A percentile compares a stretch with the other conserved stretches of the same genome.
These are phyloP conservation scores for Varecia variegata DNA, from an alignment of 2,797 vertebrate species.

Conservation along the genomic window DNA sequence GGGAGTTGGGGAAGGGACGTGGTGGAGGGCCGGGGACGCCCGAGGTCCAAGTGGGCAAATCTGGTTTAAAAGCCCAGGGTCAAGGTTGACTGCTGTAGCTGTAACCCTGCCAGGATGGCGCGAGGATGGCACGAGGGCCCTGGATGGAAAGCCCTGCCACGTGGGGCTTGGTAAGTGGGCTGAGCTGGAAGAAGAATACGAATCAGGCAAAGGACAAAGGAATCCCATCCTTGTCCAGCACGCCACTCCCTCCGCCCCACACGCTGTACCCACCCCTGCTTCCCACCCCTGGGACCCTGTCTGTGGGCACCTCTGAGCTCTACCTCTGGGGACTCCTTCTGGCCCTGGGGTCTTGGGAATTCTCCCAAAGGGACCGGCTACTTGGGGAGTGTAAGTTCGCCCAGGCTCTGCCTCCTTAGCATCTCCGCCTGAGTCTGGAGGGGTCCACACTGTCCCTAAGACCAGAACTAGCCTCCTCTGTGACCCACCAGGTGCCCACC, in stretches of 20 bases:
- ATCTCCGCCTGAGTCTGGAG: neutral
- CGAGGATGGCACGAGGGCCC: neutral
- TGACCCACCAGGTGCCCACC: neutral
- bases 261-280: neutral
- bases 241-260: neutral
- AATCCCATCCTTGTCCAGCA: neutral
- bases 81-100: neutral
- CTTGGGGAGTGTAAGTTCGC: neutral
- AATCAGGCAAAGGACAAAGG: slow-evolving; percentile 1
- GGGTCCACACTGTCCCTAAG: neutral
- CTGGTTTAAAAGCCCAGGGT: neutral
- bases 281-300: neutral
- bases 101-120: neutral
- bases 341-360: neutral
- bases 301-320: neutral
- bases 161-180: neutral
- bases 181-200: neutral
- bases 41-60: neutral
- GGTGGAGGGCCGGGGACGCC: neutral
- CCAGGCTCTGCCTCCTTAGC: neutral
- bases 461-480: neutral
- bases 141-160: neutral
- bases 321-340: neutral
- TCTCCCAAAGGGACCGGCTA: neutral
- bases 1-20: accelerated